Percentiles rank a stretch among this genome's conserved stretches.
phyloP scores from a whole-genome alignment of 2,113 vertebrate species.

The Prionailurus viverrinus region DNA sequence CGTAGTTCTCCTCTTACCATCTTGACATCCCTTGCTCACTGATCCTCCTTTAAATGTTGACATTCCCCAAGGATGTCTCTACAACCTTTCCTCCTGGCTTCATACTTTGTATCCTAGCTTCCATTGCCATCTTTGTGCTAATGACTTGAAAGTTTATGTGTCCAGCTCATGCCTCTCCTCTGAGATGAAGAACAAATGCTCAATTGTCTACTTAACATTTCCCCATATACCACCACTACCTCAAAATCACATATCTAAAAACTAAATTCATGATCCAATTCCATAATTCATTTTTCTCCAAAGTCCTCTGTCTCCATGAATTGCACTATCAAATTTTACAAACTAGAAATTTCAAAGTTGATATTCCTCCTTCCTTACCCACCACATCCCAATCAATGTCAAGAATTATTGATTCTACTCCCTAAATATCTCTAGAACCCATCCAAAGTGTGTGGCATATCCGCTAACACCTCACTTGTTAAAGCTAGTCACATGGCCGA shows the following conservation, averaged over 20 bases:
- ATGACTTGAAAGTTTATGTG: not conserved
- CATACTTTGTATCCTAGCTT: not conserved
- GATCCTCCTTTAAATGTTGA: not conserved
- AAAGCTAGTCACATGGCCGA: not conserved
- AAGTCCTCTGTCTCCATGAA: not conserved
- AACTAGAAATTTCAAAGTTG: not conserved
- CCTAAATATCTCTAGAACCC: not conserved
- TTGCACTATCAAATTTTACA: not conserved
- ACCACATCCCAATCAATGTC: not conserved
- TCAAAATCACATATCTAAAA: not conserved
- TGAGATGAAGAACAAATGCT: not conserved
- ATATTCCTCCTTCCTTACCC: not conserved
- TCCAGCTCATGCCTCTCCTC: not conserved
- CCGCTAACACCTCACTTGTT: not conserved
- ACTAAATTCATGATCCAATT: not conserved
- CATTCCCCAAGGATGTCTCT: not conserved
- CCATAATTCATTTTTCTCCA: not conserved
- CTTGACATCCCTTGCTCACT: not conserved
- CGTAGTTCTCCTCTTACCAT: not conserved
- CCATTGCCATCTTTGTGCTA: not conserved
- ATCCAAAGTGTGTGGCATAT: not conserved
- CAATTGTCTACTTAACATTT: not conserved
- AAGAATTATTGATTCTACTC: not conserved
- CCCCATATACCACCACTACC: not conserved
- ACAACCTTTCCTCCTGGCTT: not conserved